These are phyloP conservation scores for Mormyrus lacerda DNA, from an alignment of 2,113 vertebrate genomes.

Conservation along the genomic window DNA sequence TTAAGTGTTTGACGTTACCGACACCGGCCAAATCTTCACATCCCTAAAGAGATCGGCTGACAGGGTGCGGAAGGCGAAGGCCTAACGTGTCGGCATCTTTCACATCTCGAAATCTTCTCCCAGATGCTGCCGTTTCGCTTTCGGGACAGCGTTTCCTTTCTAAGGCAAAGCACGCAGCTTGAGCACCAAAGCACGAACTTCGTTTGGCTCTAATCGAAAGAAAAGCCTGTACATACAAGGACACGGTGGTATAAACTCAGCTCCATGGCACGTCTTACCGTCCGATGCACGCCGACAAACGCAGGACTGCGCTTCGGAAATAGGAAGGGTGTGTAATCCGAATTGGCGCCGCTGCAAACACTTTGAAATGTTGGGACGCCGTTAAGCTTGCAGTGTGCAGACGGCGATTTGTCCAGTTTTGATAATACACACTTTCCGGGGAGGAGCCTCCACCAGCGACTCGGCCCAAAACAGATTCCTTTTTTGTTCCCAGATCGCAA, in stretches of 20 bases:
- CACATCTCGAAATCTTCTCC: not conserved
- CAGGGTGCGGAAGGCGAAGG: not conserved
- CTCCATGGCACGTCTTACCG: not conserved
- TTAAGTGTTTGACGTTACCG: not conserved
- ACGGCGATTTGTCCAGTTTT: not conserved
- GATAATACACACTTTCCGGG: not conserved
- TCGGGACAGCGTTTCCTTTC: not conserved
- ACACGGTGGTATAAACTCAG: not conserved
- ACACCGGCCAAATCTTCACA: not conserved
- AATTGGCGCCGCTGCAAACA: conserved; percentile 4
- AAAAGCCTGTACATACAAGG: not conserved
- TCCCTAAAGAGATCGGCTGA: not conserved
- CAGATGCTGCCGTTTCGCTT: not conserved
- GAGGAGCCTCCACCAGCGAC: not conserved
- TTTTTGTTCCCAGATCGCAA: not conserved
- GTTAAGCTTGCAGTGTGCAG: not conserved
- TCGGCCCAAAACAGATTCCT: not conserved
- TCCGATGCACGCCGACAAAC: not conserved
- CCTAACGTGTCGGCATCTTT: not conserved
- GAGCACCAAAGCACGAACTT: not conserved
- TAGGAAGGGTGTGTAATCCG: not conserved
- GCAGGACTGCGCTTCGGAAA: not conserved
- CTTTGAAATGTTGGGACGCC: not conserved
- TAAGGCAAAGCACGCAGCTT: not conserved
- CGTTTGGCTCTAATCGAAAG: not conserved